These are phyloP conservation scores for Phodopus roborovskii DNA, from an alignment of 2,113 vertebrate species.

Conservation along the genomic window DNA sequence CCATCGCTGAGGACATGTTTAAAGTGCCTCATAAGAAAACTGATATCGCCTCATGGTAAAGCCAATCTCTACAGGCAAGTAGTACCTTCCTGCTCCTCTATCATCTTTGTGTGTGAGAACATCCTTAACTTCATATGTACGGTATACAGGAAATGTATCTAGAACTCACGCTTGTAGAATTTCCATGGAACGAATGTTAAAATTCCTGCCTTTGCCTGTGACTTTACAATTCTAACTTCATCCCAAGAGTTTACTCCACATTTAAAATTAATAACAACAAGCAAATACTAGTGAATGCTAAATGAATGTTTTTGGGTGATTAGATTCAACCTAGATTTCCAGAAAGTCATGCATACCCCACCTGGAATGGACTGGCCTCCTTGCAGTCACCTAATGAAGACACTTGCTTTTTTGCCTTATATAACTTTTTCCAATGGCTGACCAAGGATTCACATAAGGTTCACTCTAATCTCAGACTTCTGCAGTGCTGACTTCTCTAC, in stretches of 20 bases:
- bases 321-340: slow-evolving; percentile 83
- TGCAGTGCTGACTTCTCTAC: slow-evolving; percentile 85
- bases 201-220: background rate
- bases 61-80: background rate
- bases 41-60: no score
- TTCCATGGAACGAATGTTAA: background rate
- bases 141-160: background rate
- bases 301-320: background rate
- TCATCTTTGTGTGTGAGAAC: background rate
- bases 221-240: background rate
- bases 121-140: background rate
- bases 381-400: slow-evolving; percentile 84
- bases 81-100: background rate
- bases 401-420: slow-evolving; percentile 84
- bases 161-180: background rate
- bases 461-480: slow-evolving; percentile 85
- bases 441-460: slow-evolving; percentile 87
- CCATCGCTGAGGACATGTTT: background rate
- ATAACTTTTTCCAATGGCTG: slow-evolving; percentile 86
- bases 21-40: background rate
- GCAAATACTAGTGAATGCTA: background rate
- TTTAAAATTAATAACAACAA: background rate
- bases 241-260: background rate
- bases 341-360: slow-evolving; percentile 79
- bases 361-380: slow-evolving; percentile 81